phyloP scores from a whole-genome alignment of 1,140 invertebrate genomes.

The Sycophaga agraensis region DNA sequence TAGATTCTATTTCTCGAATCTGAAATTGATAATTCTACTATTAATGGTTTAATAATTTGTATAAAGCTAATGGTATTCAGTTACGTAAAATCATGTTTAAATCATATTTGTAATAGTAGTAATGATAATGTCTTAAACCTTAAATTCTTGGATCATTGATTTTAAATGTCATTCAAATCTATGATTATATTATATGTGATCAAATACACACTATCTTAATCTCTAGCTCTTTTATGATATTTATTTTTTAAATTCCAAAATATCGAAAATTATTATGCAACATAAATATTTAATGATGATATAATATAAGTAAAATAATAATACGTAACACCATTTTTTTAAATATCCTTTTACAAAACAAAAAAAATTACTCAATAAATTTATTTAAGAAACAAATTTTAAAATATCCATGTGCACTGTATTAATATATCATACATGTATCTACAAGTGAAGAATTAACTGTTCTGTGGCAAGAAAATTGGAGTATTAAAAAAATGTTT shows the following conservation, averaged over 20 bases:
- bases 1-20: conserved; percentile 45
- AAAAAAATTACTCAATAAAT: neutral
- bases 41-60: neutral
- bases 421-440: too few species aligned
- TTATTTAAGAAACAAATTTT: neutral
- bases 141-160: too few species aligned
- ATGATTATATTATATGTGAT: neutral
- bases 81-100: too few species aligned
- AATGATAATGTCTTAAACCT: too few species aligned
- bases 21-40: conserved; percentile 10
- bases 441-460: too few species aligned
- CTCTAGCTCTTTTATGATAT: neutral
- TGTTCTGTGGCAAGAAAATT: too few species aligned
- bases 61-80: neutral
- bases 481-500: too few species aligned
- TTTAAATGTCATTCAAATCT: too few species aligned
- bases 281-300: too few species aligned
- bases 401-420: too few species aligned
- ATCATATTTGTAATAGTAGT: too few species aligned
- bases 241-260: conserved; percentile 6
- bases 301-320: neutral
- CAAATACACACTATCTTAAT: neutral
- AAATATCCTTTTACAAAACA: neutral
- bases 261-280: too few species aligned
- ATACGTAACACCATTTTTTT: neutral